Evolutionary conservation across 2,888 invertebrate species (phyloP), one percentile per base, ranked within the genome.

Genomic region (Drosophila diplacantha): DNA sequence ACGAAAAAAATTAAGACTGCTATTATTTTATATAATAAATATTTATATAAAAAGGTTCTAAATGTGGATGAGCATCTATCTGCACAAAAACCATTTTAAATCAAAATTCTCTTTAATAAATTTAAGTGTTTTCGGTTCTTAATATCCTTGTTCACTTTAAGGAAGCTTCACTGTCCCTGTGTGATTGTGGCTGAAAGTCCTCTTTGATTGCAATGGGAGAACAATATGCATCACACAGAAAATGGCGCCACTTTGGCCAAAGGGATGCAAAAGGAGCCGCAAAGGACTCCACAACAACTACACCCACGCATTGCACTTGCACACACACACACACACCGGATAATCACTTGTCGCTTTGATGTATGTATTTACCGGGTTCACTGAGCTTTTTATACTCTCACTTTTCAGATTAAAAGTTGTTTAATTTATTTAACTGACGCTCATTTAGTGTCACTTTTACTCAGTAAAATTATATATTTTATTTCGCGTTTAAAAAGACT

Each of bases 131-230:
- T 43, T 18, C 3, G 18, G 16, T 4, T 9, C 5, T n/a, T 0
- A 0, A 39, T 22, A 39, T 22, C 9, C 9, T n/a, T 18, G 9
- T 12, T 38, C 24, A 3, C 6, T 41, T 3, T 20, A 39, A 2
- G 1, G 14, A 39, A 11, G 29, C 22, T 22, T 5, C 37, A 58
- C 58, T 58, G 58, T 58, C 12, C 9, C 11, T 26, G 24, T 43
- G 16, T 20, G 43, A 51, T 66, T 63, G 63, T 47, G 54, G 32
- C 63, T 54, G 26, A 37, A 49, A 64, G 65, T 51, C 24, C 38
- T 39, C 47, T 68, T 66, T 66, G 69, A 66, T 59, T 59, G 69
- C 41, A 68, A 39, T 37, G 52, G 32, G 31, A 68, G 47, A 68
- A 68, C 52, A 59, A 65, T 64, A 46, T 59, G 59, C 52, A 61